phyloP scores from a whole-genome alignment of 2,113 vertebrate species.

The Heliornis fulica region DNA sequence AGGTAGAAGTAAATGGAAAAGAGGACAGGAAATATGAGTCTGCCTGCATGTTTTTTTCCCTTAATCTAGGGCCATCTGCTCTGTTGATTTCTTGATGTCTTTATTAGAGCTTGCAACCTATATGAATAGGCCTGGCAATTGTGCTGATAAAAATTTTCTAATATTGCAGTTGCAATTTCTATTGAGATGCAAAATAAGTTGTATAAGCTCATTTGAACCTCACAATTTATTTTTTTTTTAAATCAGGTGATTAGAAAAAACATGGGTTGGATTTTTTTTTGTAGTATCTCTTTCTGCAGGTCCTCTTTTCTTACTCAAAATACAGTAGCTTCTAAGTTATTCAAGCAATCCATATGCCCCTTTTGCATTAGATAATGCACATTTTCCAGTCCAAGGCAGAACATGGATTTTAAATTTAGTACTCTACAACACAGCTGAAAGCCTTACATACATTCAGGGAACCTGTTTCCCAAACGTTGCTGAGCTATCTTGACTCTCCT shows the following conservation, averaged over 20 bases:
- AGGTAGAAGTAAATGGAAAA: not conserved
- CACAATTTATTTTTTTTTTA: not conserved
- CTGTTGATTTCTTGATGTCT: not conserved
- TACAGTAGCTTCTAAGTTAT: not conserved
- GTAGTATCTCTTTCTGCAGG: not conserved
- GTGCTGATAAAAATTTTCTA: not conserved
- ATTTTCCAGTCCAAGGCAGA: not conserved
- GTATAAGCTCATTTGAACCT: not conserved
- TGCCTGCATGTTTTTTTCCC: not conserved
- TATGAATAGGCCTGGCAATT: not conserved
- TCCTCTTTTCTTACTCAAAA: not conserved
- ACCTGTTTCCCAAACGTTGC: not conserved
- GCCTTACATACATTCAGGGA: not conserved
- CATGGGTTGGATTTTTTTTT: too few relatives aligned
- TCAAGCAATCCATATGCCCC: not conserved
- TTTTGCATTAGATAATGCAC: not conserved
- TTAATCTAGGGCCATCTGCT: not conserved
- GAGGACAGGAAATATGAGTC: not conserved
- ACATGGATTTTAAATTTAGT: not conserved
- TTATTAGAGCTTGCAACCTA: not conserved
- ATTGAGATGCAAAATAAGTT: not conserved
- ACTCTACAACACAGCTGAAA: not conserved
- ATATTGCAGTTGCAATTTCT: not conserved
- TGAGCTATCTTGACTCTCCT: not conserved
- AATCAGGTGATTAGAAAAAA: not conserved